Conservation (phyloP, 2,797 vertebrate genomes). For the Brotula barbata region DNA sequence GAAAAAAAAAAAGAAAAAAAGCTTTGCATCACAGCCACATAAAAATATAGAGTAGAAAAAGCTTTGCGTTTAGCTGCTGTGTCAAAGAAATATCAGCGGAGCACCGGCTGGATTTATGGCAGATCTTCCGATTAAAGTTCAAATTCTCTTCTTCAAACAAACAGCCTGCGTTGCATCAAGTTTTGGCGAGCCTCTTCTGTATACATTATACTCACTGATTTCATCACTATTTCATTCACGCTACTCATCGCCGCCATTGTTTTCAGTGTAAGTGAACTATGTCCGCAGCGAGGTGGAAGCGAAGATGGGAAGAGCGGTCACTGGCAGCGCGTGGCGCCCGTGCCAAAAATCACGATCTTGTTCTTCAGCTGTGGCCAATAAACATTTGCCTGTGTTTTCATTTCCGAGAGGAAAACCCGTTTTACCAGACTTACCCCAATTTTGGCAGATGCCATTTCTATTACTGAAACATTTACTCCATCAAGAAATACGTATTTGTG, state of each 20-base stretch:
- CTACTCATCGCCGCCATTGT: conserved; percentile 56
- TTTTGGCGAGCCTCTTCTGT: conserved; percentile 49
- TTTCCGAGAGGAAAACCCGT: conserved; percentile 62
- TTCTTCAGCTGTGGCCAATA: conserved; percentile 57
- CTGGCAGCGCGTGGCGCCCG: conserved; percentile 15
- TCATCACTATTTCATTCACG: conserved; percentile 54
- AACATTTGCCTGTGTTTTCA: conserved; percentile 65
- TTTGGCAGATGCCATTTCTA: conserved; percentile 45
- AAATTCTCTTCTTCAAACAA: conserved; percentile 61
- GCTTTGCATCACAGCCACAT: conserved; percentile 49
- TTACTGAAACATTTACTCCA: conserved; percentile 42
- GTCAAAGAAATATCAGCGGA: conserved; percentile 51
- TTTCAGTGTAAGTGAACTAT: conserved; percentile 54
- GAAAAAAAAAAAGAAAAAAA: too few species aligned
- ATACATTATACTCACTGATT: conserved; percentile 57
- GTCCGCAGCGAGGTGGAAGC: conserved; percentile 44
- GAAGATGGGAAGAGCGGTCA: conserved; percentile 17
- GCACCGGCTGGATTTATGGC: conserved; percentile 45
- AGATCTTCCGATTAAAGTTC: conserved; percentile 48
- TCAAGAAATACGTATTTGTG: conserved; percentile 26
- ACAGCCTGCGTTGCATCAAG: conserved; percentile 58
- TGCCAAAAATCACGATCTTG: conserved; percentile 56
- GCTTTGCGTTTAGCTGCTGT: conserved; percentile 26
- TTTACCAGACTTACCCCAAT: conserved; percentile 51
- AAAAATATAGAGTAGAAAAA: conserved; percentile 40